Percentiles rank a stretch among this genome's conserved stretches.
These are phyloP conservation scores for Zeus faber DNA, from an alignment of 2,113 vertebrate genomes.

Conservation along the genomic window DNA sequence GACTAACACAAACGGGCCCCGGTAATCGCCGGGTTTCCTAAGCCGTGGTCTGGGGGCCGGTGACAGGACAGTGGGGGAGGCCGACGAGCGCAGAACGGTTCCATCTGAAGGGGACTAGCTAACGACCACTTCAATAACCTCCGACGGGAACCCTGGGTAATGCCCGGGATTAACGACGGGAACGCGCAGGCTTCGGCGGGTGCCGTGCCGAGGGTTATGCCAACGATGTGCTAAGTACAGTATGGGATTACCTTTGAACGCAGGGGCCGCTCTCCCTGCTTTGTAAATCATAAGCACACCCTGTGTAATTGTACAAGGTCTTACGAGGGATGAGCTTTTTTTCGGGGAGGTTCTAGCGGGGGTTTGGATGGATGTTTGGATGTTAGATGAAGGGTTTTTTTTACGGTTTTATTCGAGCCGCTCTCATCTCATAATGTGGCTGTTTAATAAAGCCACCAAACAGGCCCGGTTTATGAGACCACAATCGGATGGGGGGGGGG, in stretches of 20 bases:
- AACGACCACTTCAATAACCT: neutral
- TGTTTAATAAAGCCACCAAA: neutral
- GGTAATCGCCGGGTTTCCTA: too few species aligned
- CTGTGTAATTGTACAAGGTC: too few species aligned
- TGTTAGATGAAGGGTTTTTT: neutral
- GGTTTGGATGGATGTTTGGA: neutral
- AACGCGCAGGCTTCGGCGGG: neutral
- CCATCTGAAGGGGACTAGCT: neutral
- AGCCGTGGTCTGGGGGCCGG: too few species aligned
- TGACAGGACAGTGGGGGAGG: too few species aligned
- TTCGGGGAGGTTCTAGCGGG: neutral
- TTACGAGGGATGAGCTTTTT: too few species aligned
- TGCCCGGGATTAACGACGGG: neutral
- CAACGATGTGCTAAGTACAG: neutral
- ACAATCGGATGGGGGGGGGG: neutral
- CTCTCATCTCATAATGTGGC: neutral
- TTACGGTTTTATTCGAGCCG: neutral
- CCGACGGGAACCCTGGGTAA: neutral
- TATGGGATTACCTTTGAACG: neutral
- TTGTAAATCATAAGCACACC: neutral
- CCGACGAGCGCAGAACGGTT: neutral
- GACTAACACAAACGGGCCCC: too few species aligned
- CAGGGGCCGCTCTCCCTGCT: neutral
- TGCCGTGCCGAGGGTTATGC: neutral
- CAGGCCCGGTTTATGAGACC: constrained; percentile 1